These are phyloP conservation scores for Pharmacophagus antenor DNA, from an alignment of 2,888 invertebrate genomes.

Conservation along the genomic window DNA sequence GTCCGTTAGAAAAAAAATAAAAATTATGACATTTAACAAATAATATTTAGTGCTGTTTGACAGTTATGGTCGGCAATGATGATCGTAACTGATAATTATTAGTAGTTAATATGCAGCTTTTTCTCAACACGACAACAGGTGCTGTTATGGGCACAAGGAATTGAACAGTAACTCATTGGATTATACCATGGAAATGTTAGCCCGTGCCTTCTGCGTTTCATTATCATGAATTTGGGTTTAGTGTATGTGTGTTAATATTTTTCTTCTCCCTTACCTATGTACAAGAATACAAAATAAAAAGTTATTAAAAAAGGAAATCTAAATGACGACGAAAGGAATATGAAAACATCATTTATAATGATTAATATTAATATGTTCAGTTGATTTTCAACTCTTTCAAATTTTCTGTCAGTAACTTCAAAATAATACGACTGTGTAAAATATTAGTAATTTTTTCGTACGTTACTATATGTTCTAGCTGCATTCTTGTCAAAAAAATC, in stretches of 20 bases:
- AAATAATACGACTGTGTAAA: no score
- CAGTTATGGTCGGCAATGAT: constrained; percentile 78
- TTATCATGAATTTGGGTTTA: not conserved
- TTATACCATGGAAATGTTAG: constrained; percentile 34
- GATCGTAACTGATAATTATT: constrained; percentile 65
- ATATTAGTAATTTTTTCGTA: no score
- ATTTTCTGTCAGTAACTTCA: no score
- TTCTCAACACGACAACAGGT: constrained; percentile 64
- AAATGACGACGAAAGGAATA: no score
- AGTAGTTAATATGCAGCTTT: constrained; percentile 61
- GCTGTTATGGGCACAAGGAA: constrained; percentile 43
- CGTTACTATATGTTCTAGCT: no score
- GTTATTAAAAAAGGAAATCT: no score
- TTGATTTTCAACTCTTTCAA: no score
- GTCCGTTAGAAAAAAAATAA: constrained; percentile 69
- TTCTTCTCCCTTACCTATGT: no score
- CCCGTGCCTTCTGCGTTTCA: not conserved
- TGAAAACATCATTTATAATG: no score
- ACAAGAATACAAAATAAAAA: no score
- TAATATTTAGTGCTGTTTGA: constrained; percentile 79
- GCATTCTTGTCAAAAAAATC: no score
- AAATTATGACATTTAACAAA: constrained; percentile 76
- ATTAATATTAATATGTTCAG: no score
- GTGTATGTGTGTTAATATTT: not conserved
- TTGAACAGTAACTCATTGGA: constrained; percentile 40